A percentile compares a stretch with the other conserved stretches of the same genome.
Evolutionary conservation across 2,797 vertebrate genomes (phyloP).

Genomic region (Coregonus sp.): DNA sequence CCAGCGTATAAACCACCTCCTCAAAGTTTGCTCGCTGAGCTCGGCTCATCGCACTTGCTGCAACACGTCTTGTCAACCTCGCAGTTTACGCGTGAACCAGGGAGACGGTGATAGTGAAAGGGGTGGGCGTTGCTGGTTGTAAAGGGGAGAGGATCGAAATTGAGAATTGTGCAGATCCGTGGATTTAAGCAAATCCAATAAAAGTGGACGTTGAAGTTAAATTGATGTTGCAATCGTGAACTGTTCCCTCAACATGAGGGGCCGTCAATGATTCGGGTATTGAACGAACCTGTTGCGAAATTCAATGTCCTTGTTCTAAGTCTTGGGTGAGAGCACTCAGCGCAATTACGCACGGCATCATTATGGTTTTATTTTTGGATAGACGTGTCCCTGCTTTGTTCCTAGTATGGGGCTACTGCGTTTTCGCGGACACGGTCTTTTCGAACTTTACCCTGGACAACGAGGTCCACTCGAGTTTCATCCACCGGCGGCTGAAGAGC

Average conservation of each 20-base stretch:
- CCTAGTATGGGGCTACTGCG: conserved; percentile 85
- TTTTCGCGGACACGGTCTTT: conserved; percentile 82
- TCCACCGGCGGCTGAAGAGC: conserved; percentile 93
- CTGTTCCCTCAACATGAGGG: conserved; percentile 71
- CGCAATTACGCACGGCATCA: conserved; percentile 69
- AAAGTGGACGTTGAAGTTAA: conserved; percentile 10
- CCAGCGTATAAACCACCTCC: conserved; percentile 70
- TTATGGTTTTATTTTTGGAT: conserved; percentile 79
- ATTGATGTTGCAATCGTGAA: conserved; percentile 60
- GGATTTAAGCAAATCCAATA: conserved; percentile 14
- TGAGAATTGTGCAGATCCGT: neutral
- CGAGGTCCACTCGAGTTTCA: conserved; percentile 98
- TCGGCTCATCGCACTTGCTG: conserved; percentile 48
- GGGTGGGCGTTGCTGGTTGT: neutral
- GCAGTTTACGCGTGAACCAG: conserved; percentile 14
- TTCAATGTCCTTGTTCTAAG: conserved; percentile 42
- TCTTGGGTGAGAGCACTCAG: conserved; percentile 33
- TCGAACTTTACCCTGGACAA: conserved; percentile 94
- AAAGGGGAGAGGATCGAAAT: neutral
- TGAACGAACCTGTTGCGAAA: conserved; percentile 47
- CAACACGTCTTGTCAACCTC: conserved; percentile 38
- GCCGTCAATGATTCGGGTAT: conserved; percentile 55
- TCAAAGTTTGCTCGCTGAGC: conserved; percentile 57
- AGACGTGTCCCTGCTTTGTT: conserved; percentile 78
- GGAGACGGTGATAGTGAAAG: neutral